phyloP scores from a whole-genome alignment of 2,797 vertebrate species.

The Chaetodon trifasciatus region DNA sequence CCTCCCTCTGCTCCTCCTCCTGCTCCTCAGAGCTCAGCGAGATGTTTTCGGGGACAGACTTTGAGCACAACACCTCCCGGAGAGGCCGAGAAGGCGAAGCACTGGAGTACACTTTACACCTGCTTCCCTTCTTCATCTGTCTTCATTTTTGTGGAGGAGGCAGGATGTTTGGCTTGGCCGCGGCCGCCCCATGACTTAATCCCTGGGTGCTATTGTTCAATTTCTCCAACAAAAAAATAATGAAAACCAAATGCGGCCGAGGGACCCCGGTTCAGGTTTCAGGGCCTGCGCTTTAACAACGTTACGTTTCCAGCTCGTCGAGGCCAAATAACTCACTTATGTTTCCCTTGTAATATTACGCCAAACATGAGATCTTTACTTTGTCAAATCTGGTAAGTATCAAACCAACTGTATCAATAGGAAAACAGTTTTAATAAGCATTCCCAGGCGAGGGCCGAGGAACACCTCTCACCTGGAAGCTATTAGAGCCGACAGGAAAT shows the following conservation, averaged over 20 bases:
- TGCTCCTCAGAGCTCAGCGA: background rate
- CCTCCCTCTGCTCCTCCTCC: background rate
- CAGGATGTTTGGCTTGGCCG: slow-evolving; percentile 88
- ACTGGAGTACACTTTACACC: slow-evolving; percentile 80
- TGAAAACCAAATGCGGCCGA: slow-evolving; percentile 84
- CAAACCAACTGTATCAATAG: slow-evolving; percentile 84
- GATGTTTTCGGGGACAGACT: slow-evolving; percentile 26
- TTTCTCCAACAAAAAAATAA: slow-evolving; percentile 79
- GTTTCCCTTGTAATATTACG: slow-evolving; percentile 85
- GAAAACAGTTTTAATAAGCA: slow-evolving; percentile 85
- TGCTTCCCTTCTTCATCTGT: slow-evolving; percentile 83
- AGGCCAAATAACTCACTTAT: slow-evolving; percentile 83
- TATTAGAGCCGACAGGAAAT: slow-evolving; percentile 83
- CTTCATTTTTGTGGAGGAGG: slow-evolving; percentile 79
- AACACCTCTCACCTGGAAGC: slow-evolving; percentile 86
- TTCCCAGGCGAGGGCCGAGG: slow-evolving; percentile 74
- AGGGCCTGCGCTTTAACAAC: slow-evolving; percentile 80
- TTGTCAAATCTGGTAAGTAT: slow-evolving; percentile 85
- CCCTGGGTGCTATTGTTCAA: slow-evolving; percentile 85
- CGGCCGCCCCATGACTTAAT: slow-evolving; percentile 84
- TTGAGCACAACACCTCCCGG: slow-evolving; percentile 62
- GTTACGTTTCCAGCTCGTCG: slow-evolving; percentile 77
- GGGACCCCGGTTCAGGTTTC: slow-evolving; percentile 75
- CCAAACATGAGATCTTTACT: slow-evolving; percentile 87
- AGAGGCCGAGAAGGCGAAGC: slow-evolving; percentile 42